Evolutionary conservation across 2,797 vertebrate species (phyloP).

Genomic region (Novumbra hubbsi): DNA sequence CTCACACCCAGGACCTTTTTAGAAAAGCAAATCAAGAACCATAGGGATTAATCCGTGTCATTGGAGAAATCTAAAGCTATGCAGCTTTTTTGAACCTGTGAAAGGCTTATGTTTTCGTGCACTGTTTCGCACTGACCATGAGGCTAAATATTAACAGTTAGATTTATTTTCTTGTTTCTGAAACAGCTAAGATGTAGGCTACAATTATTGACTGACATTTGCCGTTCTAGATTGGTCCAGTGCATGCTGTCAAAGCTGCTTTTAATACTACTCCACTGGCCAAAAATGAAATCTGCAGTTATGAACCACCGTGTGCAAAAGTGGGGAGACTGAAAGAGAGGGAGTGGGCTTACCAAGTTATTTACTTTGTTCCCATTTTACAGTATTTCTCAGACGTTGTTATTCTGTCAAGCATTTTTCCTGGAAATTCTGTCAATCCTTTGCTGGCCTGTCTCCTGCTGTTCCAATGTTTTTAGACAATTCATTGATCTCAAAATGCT

Average conservation of each 20-base stretch:
- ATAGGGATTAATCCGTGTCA: too few species aligned
- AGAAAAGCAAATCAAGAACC: too few species aligned
- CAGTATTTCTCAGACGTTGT: conserved; percentile 37
- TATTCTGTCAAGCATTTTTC: conserved; percentile 31
- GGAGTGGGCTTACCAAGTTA: conserved; percentile 65
- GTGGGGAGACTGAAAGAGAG: conserved; percentile 58
- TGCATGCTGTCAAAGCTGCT: conserved; percentile 59
- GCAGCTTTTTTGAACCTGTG: too few species aligned
- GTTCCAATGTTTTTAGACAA: not conserved
- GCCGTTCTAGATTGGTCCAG: conserved; percentile 24
- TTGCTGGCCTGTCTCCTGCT: not conserved
- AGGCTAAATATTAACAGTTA: too few species aligned
- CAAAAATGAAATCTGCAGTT: conserved; percentile 72
- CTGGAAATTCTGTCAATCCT: not conserved
- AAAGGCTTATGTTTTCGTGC: too few species aligned
- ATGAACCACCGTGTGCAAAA: conserved; percentile 74
- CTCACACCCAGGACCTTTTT: too few species aligned
- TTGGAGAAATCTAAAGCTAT: too few species aligned
- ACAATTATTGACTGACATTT: not conserved
- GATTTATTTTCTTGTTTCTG: not conserved
- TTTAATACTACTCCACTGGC: conserved; percentile 58
- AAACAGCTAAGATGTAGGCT: not conserved
- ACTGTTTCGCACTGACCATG: too few species aligned
- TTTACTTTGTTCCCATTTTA: conserved; percentile 67
- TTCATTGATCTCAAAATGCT: not conserved